Evolutionary conservation across 23 tunicate genomes (phyloP), one percentile per base, ranked within the genome.

Genomic region (Phallusia fumigata): DNA sequence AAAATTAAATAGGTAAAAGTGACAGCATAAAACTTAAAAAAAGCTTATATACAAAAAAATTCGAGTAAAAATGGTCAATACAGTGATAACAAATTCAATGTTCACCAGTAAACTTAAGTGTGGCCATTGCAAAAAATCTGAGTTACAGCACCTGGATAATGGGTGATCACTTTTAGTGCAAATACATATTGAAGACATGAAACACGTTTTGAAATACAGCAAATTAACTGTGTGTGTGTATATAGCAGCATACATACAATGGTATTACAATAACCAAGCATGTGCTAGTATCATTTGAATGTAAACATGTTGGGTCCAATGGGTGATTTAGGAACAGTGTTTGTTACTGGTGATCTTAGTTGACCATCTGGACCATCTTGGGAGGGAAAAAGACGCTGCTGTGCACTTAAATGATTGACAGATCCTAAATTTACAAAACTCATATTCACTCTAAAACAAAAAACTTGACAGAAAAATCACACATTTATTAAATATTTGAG

Each of bases 271-370:
- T 40, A 40, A 40, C 10, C 10, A 3, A 10, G 28, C 13, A 13
- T 58, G 69, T 16, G 13, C 16, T 16, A 58, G 28, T 1, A 58
- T 77, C 58, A 77, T 58, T 77, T 77, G 18, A 78, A 85, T 15
- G 65, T 85, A 44, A 85, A 85, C 49, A 36, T 45, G 69, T 69
- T 49, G 21, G 88, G 65, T 32, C 65, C 83, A 30, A 85, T 30
- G 33, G 90, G 90, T 33, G 90, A 86, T 80, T 86, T 86, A 21
- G 90, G 90, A 21, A 80, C 90, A 8, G 84, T 86, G 64, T 86
- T 80, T 30, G 90, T 86, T 33, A 86, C 80, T 21, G 90, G 90
- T 24, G 90, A 86, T 52, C 80, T 51, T 0, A 86, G 75, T 31
- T 65, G 83, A 13, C 90, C 90, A 52, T 45, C 75, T 73, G 64